Evolutionary conservation across 2,113 vertebrate genomes (phyloP), one percentile per base, ranked within the genome.

Genomic region (Eulemur macaco): DNA sequence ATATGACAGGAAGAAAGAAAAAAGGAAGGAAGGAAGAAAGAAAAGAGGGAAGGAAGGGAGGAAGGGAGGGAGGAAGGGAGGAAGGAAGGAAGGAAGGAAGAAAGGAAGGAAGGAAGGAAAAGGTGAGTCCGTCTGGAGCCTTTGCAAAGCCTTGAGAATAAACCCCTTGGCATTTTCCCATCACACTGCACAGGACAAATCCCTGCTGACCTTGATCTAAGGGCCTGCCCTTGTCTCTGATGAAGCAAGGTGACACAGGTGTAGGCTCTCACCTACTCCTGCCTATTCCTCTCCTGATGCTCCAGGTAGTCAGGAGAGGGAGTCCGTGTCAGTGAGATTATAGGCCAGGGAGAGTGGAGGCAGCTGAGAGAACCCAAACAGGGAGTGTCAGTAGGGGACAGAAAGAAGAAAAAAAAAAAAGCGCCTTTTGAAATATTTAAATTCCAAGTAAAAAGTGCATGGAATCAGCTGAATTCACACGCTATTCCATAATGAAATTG

Each of bases 151-250:
- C 73, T 73, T 64, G 58, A 89, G 39, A 31, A 58, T 25, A 31
- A 47, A 58, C 52, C 17, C 7, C 18, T 15, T 17, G 37, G 73
- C 13, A 9, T 25, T n/a, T 71, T 58, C 10, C 76, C 50, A 52
- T 8, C 29, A 31, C 0, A 0, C 1, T 45, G 7, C 42, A 34
- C 13, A 21, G 0, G 0, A 37, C 3, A 5, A 3, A 39, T 6
- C 64, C 34, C 18, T 9, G 2, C n/a, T 80, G 45, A 39, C 5
- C 29, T 0, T 4, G 1, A 23, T 21, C 39, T 66, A 0, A 42
- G 25, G 18, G 0, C 45, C 31, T 37, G 13, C 58, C 34, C 50
- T 4, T 84, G 69, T 25, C 45, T 27, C 31, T 23, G 69, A n/a
- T 0, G 9, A 15, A 1, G 12, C 0, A 0, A 14, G 47, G 73